These are phyloP conservation scores for Ceratosolen solmsi DNA, from an alignment of 1,140 invertebrate species.

Conservation along the genomic window DNA sequence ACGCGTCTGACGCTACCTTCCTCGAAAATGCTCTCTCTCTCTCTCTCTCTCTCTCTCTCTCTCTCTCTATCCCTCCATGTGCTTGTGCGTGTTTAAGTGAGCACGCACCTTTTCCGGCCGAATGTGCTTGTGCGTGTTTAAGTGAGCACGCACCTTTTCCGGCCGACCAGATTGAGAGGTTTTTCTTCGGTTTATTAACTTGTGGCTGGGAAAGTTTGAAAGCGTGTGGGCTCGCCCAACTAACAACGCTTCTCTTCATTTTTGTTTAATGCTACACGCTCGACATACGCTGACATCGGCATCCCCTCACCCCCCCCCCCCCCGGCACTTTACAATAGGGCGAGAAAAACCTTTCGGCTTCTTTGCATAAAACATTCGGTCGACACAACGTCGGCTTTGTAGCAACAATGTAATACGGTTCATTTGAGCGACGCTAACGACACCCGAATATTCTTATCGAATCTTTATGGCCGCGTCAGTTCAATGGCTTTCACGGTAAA, in stretches of 20 bases:
- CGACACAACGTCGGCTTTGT: neutral
- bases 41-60: too few relatives aligned
- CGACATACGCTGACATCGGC: neutral
- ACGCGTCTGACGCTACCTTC: constrained; percentile 12
- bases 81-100: neutral
- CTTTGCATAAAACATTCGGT: neutral
- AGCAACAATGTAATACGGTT: neutral
- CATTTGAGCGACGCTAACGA: neutral
- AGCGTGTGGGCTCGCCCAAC: neutral
- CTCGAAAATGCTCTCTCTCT: constrained; percentile 14
- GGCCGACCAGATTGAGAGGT: constrained; percentile 35
- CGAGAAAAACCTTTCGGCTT: neutral
- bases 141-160: neutral
- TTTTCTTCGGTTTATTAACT: constrained; percentile 31
- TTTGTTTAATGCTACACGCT: neutral
- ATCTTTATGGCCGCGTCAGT: neutral
- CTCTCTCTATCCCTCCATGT: too few relatives aligned
- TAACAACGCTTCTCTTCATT: neutral
- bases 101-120: neutral
- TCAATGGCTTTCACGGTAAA: neutral
- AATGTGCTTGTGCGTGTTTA: neutral
- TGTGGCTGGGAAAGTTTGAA: neutral
- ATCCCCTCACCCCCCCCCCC: too few relatives aligned
- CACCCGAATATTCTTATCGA: neutral
- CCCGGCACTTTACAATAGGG: too few relatives aligned